phyloP scores from a whole-genome alignment of 2,888 invertebrate species.

The Drosophila aldrichi region DNA sequence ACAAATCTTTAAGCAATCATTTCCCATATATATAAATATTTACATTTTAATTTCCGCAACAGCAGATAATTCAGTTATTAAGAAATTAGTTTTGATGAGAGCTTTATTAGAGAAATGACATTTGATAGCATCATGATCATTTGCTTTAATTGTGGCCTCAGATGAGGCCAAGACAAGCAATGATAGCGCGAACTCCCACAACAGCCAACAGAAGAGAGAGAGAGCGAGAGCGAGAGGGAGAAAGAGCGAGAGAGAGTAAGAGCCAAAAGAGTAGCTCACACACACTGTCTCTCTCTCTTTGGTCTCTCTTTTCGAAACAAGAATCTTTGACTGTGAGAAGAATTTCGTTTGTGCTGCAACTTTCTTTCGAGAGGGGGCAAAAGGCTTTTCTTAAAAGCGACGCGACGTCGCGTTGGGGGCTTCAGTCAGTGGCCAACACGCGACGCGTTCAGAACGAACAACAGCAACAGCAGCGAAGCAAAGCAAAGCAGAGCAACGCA shows the following conservation, averaged over 20 bases:
- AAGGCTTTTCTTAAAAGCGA: constrained; percentile 76
- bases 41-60: not conserved
- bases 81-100: not conserved
- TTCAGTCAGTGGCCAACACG: constrained; percentile 70
- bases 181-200: constrained; percentile 22
- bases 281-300: not conserved
- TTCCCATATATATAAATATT: not conserved
- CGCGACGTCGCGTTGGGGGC: constrained; percentile 35
- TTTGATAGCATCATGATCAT: not conserved
- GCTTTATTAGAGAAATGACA: not conserved
- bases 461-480: not conserved
- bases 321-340: constrained; percentile 58
- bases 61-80: not conserved
- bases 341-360: constrained; percentile 65
- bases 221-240: no score
- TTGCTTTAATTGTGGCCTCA: not conserved
- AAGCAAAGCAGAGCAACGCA: not conserved
- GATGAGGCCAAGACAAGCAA: not conserved
- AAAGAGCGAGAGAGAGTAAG: no score
- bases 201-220: not conserved
- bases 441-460: constrained; percentile 75
- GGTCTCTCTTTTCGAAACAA: constrained; percentile 49
- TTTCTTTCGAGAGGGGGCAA: constrained; percentile 63
- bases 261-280: constrained; percentile 6
- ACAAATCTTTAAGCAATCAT: not conserved